These are phyloP conservation scores for Scomberomorus guttatus DNA, from an alignment of 2,797 vertebrate species.

Conservation along the genomic window DNA sequence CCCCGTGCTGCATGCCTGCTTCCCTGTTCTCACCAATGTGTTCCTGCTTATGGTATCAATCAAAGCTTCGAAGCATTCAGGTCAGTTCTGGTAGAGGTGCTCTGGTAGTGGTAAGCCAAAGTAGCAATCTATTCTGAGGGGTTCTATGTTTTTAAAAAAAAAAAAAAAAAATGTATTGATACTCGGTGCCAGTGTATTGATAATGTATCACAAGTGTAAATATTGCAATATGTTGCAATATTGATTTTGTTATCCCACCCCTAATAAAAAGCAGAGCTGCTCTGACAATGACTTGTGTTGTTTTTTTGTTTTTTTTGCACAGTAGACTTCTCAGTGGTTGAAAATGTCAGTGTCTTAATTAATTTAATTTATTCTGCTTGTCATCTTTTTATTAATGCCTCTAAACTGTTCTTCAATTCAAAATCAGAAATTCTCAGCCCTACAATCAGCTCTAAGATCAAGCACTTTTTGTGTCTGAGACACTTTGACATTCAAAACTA, in stretches of 20 bases:
- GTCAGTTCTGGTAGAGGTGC: no score
- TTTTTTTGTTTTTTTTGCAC: slow-evolving; percentile 33
- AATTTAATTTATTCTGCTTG: slow-evolving; percentile 39
- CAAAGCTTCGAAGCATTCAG: no score
- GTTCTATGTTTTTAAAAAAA: no score
- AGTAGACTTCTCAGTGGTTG: slow-evolving; percentile 23
- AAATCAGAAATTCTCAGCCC: slow-evolving; percentile 20
- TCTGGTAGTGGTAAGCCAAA: no score
- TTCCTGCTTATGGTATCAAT: slow-evolving; percentile 17
- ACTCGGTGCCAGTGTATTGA: no score
- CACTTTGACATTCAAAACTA: slow-evolving; percentile 28
- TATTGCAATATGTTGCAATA: no score
- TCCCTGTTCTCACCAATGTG: slow-evolving; percentile 65
- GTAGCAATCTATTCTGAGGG: no score
- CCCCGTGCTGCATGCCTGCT: slow-evolving; percentile 66
- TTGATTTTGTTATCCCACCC: no score
- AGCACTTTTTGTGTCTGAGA: slow-evolving; percentile 8
- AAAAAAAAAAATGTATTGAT: no score
- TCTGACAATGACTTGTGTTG: slow-evolving; percentile 16
- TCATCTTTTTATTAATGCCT: slow-evolving; percentile 15
- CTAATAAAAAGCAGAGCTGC: slow-evolving; percentile 31
- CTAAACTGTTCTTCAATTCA: slow-evolving; percentile 1
- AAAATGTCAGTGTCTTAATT: slow-evolving; percentile 46
- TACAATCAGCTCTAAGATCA: not conserved
- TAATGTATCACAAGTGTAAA: no score